Percentiles rank a stretch among this genome's conserved stretches.
Evolutionary conservation across 2,888 invertebrate genomes (phyloP).

Genomic region (Melieria omissa): DNA sequence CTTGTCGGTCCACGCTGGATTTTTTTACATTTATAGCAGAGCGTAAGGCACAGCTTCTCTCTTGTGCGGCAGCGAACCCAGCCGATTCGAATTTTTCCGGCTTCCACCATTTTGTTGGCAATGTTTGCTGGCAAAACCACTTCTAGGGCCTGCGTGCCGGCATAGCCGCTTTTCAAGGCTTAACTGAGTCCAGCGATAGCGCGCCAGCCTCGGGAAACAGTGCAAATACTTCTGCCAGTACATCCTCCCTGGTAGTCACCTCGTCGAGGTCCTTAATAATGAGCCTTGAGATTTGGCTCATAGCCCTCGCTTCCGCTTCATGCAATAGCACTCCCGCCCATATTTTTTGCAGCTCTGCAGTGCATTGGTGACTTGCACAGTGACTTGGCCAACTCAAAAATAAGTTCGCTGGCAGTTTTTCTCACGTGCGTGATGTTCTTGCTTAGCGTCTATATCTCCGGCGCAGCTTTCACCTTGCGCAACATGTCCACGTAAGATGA

Average conservation of each 20-base stretch:
- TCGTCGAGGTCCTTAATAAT: not conserved
- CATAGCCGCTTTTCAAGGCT: not conserved
- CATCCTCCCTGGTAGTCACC: not conserved
- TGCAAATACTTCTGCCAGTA: not conserved
- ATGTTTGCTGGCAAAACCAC: not conserved
- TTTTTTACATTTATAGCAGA: not conserved
- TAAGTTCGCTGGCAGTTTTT: no score
- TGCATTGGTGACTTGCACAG: no score
- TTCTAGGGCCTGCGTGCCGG: not conserved
- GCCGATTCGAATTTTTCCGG: not conserved
- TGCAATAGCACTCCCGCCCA: no score
- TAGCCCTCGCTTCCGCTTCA: no score
- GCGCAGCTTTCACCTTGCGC: no score
- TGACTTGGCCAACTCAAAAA: no score
- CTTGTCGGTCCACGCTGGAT: not conserved
- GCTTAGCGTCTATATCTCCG: no score
- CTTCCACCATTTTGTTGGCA: not conserved
- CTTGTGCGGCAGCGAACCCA: not conserved
- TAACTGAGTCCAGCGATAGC: not conserved
- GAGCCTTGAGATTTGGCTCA: no score
- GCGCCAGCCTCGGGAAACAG: not conserved
- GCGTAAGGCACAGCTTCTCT: not conserved
- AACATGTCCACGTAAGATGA: no score
- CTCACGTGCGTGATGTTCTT: no score
- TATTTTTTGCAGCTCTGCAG: no score